Evolutionary conservation across 2,888 invertebrate species (phyloP), one percentile per base, ranked within the genome.

Genomic region (Gnatocerus cornutus): DNA sequence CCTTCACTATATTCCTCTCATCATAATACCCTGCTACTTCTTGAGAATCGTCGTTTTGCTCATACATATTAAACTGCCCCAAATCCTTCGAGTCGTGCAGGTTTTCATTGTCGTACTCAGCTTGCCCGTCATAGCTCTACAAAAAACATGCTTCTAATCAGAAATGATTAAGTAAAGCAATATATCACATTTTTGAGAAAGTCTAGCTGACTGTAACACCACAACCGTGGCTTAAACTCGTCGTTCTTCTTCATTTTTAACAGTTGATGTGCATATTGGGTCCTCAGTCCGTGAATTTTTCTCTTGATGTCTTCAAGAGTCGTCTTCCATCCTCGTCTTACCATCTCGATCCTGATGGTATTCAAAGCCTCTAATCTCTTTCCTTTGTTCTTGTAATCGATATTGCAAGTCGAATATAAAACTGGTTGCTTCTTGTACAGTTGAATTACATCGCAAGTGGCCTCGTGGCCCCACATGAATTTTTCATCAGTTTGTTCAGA

Each of bases 201-300:
- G n/a, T 59, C 59, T 46, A 59, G 46, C 9, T 30, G 59, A 1
- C 4, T 4, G 27, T 45, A 59, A 29, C 59, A 59, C 59, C 59
- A 59, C 10, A 59, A 27, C 16, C 29, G 45, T 1, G 59, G 45
- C 45, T 29, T 46, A 6, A 21, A 29, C 16, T 8, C 10, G 1
- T 13, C 13, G 27, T 27, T 29, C 9, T 59, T 59, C 12, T 41
- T 59, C 12, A 59, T 59, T 13, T 59, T 59, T 4, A 45, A 9
- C 14, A 59, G 37, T 16, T 59, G 45, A 13, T 33, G 13, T 4
- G 46, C 30, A 14, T 59, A 59, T 30, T 59, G 59, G 5, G 59
- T 46, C 13, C 59, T n/a, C 37, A 59, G 29, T 8, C 29, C 45
- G 10, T 59, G 59, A 9, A 59, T 59, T 13, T 59, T 59, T 30